phyloP scores from a whole-genome alignment of 2,888 invertebrate genomes.

The Diplolepis rosae region DNA sequence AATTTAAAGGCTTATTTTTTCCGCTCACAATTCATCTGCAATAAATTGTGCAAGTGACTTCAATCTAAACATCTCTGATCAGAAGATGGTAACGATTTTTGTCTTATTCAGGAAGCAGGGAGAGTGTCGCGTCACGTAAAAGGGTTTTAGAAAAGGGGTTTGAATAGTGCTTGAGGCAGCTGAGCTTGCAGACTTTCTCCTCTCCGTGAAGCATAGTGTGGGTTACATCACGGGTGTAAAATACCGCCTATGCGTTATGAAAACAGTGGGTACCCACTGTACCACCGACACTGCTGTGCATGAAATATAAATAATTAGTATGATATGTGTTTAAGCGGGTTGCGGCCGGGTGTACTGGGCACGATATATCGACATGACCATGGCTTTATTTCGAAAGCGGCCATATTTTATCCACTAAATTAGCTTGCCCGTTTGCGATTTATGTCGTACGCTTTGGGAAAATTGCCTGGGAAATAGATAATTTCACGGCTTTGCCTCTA shows the following conservation, averaged over 20 bases:
- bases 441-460: constrained; percentile 53
- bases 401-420: constrained; percentile 66
- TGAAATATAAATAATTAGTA: constrained; percentile 69
- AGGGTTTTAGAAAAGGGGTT: constrained; percentile 19
- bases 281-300: constrained; percentile 36
- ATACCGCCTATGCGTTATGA: constrained; percentile 53
- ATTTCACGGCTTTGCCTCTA: constrained; percentile 40
- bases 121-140: constrained; percentile 18
- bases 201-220: constrained; percentile 31
- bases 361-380: constrained; percentile 61
- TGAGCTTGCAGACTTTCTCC: constrained; percentile 28
- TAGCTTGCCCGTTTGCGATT: constrained; percentile 62
- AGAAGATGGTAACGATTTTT: constrained; percentile 22
- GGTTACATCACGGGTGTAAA: constrained; percentile 53
- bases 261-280: constrained; percentile 18
- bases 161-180: constrained; percentile 5
- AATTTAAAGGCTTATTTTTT: too few species aligned
- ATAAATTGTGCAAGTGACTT: neutral
- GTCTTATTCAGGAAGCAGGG: constrained; percentile 2
- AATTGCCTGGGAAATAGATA: constrained; percentile 56
- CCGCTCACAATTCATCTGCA: neutral
- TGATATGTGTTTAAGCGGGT: constrained; percentile 60
- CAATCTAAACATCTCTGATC: neutral
- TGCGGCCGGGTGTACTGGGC: constrained; percentile 51
- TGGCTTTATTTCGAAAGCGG: constrained; percentile 64